phyloP scores from a whole-genome alignment of 2,113 vertebrate species.

The Actinemys pallida region DNA sequence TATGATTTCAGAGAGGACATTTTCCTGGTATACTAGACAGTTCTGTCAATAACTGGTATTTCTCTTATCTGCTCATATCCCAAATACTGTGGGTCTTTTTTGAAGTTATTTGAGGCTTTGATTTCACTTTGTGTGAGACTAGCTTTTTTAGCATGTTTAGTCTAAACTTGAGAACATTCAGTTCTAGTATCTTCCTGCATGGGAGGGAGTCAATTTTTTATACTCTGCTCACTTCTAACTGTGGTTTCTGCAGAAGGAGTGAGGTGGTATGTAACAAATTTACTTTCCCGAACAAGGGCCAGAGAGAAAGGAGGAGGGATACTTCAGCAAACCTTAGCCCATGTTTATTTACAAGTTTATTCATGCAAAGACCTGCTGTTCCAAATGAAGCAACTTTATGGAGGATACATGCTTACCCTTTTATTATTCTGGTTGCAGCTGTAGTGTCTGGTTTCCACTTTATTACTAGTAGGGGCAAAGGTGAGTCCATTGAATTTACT shows the following conservation, averaged over 20 bases:
- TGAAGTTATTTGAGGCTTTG: not conserved
- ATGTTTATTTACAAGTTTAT: slow-evolving; percentile 11
- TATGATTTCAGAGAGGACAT: not conserved
- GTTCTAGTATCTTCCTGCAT: not conserved
- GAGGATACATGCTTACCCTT: not conserved
- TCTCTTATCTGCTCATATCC: not conserved
- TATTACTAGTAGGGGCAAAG: slow-evolving; percentile 9
- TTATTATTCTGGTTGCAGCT: slow-evolving; percentile 3
- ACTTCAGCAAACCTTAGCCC: not conserved
- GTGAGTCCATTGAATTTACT: slow-evolving; percentile 32
- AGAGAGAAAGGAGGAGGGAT: not conserved
- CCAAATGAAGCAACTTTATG: not conserved
- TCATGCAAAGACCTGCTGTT: not conserved
- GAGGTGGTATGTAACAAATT: not conserved
- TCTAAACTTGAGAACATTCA: not conserved
- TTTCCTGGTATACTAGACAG: not conserved
- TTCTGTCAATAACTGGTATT: not conserved
- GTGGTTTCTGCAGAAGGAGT: not conserved
- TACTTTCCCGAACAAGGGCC: not conserved
- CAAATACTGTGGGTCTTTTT: not conserved
- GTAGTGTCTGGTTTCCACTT: slow-evolving; percentile 6
- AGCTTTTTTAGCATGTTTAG: not conserved
- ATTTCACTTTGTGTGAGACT: not conserved
- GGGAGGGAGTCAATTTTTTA: not conserved
- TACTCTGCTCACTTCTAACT: not conserved